phyloP scores from a whole-genome alignment of 2,888 invertebrate species.

The Cephus pulcher region DNA sequence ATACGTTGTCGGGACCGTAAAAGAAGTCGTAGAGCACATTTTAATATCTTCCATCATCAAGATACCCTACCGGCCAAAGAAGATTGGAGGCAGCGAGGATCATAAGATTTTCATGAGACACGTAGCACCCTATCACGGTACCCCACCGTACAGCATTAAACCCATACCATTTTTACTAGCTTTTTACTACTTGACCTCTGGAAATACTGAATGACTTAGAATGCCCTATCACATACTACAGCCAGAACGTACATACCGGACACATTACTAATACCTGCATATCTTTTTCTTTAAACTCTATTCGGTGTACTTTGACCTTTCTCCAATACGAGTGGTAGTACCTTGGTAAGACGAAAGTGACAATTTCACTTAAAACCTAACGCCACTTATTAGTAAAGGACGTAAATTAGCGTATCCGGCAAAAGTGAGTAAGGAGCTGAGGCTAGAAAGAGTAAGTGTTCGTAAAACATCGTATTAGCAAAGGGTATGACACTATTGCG shows the following conservation, averaged over 20 bases:
- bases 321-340: too few species aligned
- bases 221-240: background rate
- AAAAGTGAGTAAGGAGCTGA: background rate
- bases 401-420: background rate
- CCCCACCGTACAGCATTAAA: conserved; percentile 28
- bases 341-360: background rate
- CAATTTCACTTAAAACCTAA: background rate
- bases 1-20: background rate
- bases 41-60: background rate
- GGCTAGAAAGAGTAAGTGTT: background rate
- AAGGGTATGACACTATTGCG: conserved; percentile 29
- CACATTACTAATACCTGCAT: background rate
- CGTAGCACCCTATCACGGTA: conserved; percentile 28
- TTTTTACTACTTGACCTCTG: conserved; percentile 32
- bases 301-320: too few species aligned
- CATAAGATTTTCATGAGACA: conserved; percentile 36
- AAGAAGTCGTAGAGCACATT: background rate
- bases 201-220: conserved; percentile 21
- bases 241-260: background rate
- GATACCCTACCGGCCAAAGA: background rate
- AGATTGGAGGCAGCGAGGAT: conserved; percentile 21
- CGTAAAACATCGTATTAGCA: conserved; percentile 25
- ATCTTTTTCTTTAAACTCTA: background rate
- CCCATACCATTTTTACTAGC: conserved; percentile 31
- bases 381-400: background rate